phyloP scores from a whole-genome alignment of 2,888 invertebrate genomes.

The Tetrapedia diversipes region DNA sequence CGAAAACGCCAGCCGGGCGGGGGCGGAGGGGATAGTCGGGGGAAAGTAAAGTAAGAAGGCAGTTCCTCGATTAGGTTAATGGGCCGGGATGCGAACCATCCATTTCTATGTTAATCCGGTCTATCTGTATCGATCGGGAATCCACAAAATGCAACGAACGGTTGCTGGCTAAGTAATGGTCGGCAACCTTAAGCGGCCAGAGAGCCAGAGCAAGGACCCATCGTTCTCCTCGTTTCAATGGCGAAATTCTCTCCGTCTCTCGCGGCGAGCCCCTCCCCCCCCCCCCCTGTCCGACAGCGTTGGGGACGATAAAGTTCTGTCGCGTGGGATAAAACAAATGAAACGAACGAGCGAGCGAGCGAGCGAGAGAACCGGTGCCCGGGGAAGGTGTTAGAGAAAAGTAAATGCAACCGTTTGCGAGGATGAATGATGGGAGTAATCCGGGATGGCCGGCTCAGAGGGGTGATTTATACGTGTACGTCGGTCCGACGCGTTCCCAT shows the following conservation, averaged over 20 bases:
- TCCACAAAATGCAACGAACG: conserved; percentile 60
- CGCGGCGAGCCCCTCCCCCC: no score
- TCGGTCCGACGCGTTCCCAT: conserved; percentile 8
- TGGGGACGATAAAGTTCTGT: conserved; percentile 20
- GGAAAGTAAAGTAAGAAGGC: conserved; percentile 47
- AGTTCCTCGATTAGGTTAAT: conserved; percentile 74
- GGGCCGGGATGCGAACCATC: conserved; percentile 72
- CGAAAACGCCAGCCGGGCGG: conserved; percentile 1
- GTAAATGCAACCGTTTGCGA: conserved; percentile 27
- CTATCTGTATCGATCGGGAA: conserved; percentile 68
- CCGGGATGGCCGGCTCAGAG: conserved; percentile 14
- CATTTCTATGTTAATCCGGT: conserved; percentile 78
- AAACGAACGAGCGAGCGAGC: neutral
- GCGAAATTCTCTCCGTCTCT: no score
- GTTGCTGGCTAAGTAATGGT: conserved; percentile 42
- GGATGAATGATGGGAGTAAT: conserved; percentile 32
- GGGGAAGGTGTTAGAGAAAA: conserved; percentile 12
- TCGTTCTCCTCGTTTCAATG: conserved; percentile 7
- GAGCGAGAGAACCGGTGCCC: neutral
- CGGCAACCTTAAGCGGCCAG: neutral
- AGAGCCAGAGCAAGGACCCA: neutral
- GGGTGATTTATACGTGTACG: conserved; percentile 25
- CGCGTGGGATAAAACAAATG: neutral
- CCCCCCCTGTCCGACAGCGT: no score
- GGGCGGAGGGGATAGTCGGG: neutral